Percentiles rank a stretch among this genome's conserved stretches.
Evolutionary conservation across 2,888 invertebrate species (phyloP).

Genomic region (Leptarthrus brevirostris): DNA sequence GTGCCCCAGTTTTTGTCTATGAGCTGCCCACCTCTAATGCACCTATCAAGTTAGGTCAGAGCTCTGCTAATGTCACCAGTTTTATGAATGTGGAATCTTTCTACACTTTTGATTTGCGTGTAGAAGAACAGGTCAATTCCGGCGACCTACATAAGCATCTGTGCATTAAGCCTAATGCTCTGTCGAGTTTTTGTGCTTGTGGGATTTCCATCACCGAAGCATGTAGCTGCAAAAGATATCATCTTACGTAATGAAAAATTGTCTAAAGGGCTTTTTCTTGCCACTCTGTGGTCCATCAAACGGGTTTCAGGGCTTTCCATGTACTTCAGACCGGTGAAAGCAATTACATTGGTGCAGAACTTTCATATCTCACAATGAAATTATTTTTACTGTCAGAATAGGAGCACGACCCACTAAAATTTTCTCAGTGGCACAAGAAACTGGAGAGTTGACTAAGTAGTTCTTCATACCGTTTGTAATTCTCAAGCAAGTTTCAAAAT

Average conservation of each 20-base stretch:
- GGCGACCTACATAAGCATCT: neutral
- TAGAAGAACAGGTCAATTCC: neutral
- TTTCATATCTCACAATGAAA: neutral
- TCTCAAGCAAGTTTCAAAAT: neutral
- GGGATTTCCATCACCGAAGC: neutral
- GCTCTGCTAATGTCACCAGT: no score
- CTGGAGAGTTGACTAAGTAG: neutral
- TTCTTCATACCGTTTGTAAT: neutral
- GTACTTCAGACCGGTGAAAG: neutral
- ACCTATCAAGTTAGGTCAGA: no score
- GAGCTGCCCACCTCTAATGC: no score
- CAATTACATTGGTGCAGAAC: neutral
- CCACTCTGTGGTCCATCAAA: neutral
- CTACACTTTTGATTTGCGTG: no score
- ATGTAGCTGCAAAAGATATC: neutral
- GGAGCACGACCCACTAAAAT: no score
- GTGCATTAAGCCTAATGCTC: neutral
- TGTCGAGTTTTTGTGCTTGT: neutral
- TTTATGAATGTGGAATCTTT: no score
- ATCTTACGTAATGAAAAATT: conserved; percentile 3
- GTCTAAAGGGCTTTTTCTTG: neutral
- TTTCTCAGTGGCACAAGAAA: no score
- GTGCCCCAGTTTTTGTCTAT: no score
- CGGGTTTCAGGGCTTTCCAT: neutral
- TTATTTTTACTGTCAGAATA: neutral